These are phyloP conservation scores for Perizoma affinitatum DNA, from an alignment of 2,888 invertebrate genomes.

Conservation along the genomic window DNA sequence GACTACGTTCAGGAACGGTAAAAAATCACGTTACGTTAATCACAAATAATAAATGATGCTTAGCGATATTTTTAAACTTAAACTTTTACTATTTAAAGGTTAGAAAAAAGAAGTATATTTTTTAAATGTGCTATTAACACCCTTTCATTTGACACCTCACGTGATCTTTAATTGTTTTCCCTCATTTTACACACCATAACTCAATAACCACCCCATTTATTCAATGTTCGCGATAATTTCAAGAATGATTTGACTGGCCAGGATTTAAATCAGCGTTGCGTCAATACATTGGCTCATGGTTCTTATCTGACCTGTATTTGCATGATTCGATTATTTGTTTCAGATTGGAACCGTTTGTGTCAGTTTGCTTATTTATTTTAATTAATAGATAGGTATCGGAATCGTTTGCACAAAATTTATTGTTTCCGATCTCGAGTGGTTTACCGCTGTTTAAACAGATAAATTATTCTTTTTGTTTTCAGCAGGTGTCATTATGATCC, in stretches of 20 bases:
- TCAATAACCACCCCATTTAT: too few relatives aligned
- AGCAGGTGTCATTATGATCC: not conserved
- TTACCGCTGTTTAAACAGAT: slow-evolving; percentile 23
- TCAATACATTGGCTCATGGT: slow-evolving; percentile 18
- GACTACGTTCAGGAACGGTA: too few relatives aligned
- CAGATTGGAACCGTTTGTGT: slow-evolving; percentile 12
- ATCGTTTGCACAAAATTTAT: slow-evolving; percentile 23
- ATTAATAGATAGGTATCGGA: slow-evolving; percentile 27
- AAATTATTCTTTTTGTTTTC: slow-evolving; percentile 14
- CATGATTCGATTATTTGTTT: slow-evolving; percentile 23
- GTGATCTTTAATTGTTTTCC: too few relatives aligned
- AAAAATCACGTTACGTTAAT: too few relatives aligned
- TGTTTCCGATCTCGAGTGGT: slow-evolving; percentile 17
- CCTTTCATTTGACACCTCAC: too few relatives aligned
- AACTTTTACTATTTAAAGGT: too few relatives aligned
- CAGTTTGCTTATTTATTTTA: slow-evolving; percentile 27
- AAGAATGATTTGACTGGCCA: slow-evolving; percentile 10
- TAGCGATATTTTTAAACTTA: too few relatives aligned
- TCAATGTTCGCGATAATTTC: not conserved
- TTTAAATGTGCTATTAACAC: too few relatives aligned
- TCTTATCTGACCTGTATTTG: slow-evolving; percentile 21
- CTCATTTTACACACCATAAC: too few relatives aligned
- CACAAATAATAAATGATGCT: too few relatives aligned
- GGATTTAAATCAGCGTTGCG: slow-evolving; percentile 16
- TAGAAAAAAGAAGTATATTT: too few relatives aligned